Conservation (phyloP, 2,113 vertebrate genomes). For the Oreocharis arfaki region DNA sequence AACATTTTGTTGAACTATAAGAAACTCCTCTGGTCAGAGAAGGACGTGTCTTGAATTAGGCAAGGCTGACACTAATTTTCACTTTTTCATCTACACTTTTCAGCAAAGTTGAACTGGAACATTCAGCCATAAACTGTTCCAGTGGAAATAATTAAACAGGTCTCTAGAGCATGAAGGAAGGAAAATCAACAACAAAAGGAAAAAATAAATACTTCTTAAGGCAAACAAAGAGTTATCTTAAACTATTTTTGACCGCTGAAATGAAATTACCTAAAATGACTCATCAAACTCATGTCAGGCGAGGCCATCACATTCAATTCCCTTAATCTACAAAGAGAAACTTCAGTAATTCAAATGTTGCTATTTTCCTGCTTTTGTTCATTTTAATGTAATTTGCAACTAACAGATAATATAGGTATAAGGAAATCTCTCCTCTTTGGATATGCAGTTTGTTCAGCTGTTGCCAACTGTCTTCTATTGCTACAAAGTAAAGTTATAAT, state of each 20-base stretch:
- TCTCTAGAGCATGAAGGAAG: neutral
- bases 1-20: neutral
- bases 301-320: conserved; percentile 32
- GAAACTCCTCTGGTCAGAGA: neutral
- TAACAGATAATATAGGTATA: neutral
- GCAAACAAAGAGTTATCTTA: neutral
- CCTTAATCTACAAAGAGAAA: conserved; percentile 34
- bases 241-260: conserved; percentile 17
- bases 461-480: neutral
- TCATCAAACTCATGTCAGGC: conserved; percentile 30
- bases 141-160: neutral
- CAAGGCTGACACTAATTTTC: neutral
- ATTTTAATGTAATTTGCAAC: neutral
- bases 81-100: neutral
- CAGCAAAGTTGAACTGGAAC: neutral
- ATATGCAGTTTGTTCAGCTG: neutral
- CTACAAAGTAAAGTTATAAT: neutral
- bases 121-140: neutral
- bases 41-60: neutral
- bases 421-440: neutral
- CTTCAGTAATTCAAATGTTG: conserved; percentile 3
- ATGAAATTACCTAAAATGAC: neutral
- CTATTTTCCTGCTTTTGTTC: neutral
- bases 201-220: neutral
- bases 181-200: neutral